phyloP scores from a whole-genome alignment of 2,113 vertebrate genomes.

The Mirza zaza region DNA sequence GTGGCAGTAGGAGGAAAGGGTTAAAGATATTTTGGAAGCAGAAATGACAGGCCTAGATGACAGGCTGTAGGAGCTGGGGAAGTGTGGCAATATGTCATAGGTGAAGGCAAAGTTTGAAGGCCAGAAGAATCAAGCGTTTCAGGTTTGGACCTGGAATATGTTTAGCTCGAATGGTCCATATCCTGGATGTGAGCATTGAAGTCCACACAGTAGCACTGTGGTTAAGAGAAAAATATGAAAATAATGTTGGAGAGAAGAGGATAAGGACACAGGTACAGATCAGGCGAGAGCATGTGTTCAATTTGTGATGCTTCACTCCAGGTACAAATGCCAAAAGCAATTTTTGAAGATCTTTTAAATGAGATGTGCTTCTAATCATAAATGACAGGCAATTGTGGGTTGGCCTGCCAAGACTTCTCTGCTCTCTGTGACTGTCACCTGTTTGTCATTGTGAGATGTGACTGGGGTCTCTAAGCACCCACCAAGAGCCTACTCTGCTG shows the following conservation, averaged over 20 bases:
- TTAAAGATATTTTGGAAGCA: neutral
- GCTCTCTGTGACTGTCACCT: neutral
- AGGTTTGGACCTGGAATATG: neutral
- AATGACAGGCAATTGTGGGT: neutral
- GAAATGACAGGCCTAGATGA: neutral
- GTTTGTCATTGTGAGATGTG: neutral
- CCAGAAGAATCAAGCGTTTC: neutral
- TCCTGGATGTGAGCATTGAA: neutral
- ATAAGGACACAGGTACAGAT: neutral
- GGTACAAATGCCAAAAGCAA: neutral
- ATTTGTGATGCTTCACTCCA: neutral
- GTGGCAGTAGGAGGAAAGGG: neutral
- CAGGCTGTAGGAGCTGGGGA: neutral
- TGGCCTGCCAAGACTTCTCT: neutral
- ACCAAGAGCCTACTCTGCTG: accelerated
- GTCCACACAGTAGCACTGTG: neutral
- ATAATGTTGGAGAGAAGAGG: neutral
- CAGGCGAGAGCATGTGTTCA: neutral
- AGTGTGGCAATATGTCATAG: neutral
- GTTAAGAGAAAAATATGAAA: neutral
- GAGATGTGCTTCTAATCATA: neutral
- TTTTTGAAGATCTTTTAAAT: neutral
- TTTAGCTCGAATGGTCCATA: neutral
- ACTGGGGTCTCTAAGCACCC: neutral
- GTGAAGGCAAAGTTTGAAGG: neutral